A percentile compares a stretch with the other conserved stretches of the same genome.
These are phyloP conservation scores for Coranthus polyacanthus DNA, from an alignment of 2,797 vertebrate species.

Conservation along the genomic window DNA sequence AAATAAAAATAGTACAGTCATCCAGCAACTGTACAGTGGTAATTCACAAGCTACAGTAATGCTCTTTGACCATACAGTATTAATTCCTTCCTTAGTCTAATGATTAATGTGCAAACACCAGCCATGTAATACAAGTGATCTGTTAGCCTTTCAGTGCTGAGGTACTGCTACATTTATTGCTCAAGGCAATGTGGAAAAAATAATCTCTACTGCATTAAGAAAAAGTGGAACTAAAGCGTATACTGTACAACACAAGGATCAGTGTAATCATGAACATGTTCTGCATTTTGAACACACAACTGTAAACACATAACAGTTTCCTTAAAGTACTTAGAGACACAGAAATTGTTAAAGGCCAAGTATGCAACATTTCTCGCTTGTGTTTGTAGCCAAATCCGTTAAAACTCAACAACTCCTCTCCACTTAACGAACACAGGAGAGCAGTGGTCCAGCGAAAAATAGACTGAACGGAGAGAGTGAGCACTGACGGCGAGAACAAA, in stretches of 20 bases:
- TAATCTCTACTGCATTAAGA: not conserved
- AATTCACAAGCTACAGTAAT: not conserved
- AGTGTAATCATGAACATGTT: not conserved
- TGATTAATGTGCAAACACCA: slow-evolving; percentile 6
- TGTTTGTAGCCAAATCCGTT: too few relatives aligned
- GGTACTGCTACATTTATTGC: not conserved
- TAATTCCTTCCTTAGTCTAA: too few relatives aligned
- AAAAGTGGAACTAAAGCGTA: not conserved
- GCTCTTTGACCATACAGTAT: not conserved
- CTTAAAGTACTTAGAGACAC: too few relatives aligned
- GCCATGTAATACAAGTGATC: not conserved
- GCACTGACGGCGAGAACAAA: too few relatives aligned
- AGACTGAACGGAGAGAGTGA: too few relatives aligned
- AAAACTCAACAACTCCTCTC: too few relatives aligned
- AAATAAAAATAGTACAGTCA: not conserved
- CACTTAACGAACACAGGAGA: too few relatives aligned
- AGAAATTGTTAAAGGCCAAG: too few relatives aligned
- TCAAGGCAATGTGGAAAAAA: not conserved
- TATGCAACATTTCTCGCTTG: too few relatives aligned
- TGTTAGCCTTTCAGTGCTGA: not conserved
- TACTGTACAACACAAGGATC: not conserved
- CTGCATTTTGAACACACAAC: too few relatives aligned
- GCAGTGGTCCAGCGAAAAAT: too few relatives aligned
- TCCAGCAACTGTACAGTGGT: not conserved
- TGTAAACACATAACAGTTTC: too few relatives aligned